phyloP scores from a whole-genome alignment of 2,113 vertebrate genomes.

The Taurulus bubalis region DNA sequence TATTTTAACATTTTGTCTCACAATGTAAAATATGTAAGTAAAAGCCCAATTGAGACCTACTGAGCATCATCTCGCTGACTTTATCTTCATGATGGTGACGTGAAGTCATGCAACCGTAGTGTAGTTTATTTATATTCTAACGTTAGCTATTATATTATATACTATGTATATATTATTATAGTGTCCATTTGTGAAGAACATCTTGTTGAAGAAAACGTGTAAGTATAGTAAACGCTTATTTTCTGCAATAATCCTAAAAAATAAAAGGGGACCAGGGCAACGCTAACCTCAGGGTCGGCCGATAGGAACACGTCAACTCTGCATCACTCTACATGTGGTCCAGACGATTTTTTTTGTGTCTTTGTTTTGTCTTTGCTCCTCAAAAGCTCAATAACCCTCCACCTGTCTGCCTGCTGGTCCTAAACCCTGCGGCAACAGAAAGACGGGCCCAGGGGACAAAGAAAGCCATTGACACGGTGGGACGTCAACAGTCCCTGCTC shows the following conservation, averaged over 20 bases:
- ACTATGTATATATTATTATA: too few species aligned
- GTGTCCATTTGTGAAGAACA: neutral
- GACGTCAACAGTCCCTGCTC: conserved; percentile 60
- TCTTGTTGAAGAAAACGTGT: neutral
- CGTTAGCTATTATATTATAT: too few species aligned
- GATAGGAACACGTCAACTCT: neutral
- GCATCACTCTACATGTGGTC: conserved; percentile 6
- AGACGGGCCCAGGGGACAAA: conserved; percentile 72
- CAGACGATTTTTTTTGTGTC: neutral
- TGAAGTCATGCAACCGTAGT: too few species aligned
- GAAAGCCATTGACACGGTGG: conserved; percentile 66
- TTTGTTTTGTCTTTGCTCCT: conserved; percentile 45
- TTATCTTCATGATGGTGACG: too few species aligned
- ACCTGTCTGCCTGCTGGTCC: conserved; percentile 65
- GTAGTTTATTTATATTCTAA: too few species aligned
- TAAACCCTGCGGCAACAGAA: conserved; percentile 52
- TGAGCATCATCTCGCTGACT: neutral
- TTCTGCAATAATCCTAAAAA: neutral
- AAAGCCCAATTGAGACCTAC: neutral
- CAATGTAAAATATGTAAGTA: neutral
- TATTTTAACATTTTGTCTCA: neutral
- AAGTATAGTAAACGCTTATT: neutral
- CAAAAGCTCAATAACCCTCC: conserved; percentile 59
- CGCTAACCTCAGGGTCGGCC: neutral
- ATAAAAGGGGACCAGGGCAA: neutral